Evolutionary conservation across 2,888 invertebrate genomes (phyloP), one percentile per base, ranked within the genome.

Genomic region (Mimas tiliae): DNA sequence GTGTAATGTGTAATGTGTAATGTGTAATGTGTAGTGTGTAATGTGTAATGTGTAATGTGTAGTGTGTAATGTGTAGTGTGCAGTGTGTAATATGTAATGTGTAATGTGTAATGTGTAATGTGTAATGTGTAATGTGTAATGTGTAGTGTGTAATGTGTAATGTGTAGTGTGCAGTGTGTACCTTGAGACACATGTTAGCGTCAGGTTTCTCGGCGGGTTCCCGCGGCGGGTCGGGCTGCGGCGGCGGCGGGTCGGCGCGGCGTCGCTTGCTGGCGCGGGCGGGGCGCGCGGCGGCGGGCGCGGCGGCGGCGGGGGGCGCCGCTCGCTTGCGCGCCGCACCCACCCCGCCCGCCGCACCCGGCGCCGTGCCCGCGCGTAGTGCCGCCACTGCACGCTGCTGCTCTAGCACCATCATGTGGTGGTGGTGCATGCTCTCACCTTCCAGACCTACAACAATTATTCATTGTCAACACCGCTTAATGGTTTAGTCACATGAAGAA

Each of bases 101-200:
- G n/a, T n/a, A n/a, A n/a, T n/a, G n/a, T n/a, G n/a, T n/a, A n/a
- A n/a, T n/a, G n/a, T n/a, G n/a, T n/a, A n/a, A n/a, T n/a, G n/a
- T n/a, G n/a, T n/a, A n/a, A n/a, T n/a, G n/a, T n/a, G n/a, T n/a
- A n/a, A n/a, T n/a, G n/a, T n/a, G n/a, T n/a, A n/a, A n/a, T n/a
- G n/a, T n/a, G n/a, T n/a, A n/a, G n/a, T n/a, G n/a, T n/a, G n/a
- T n/a, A n/a, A n/a, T n/a, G n/a, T n/a, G n/a, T n/a, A n/a, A n/a
- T n/a, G n/a, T n/a, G n/a, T n/a, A n/a, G n/a, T n/a, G n/a, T n/a
- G n/a, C n/a, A n/a, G n/a, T n/a, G n/a, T n/a, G 38, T 38, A 95
- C 95, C 91, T 97, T 97, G 47, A 97, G 94, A 79, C 97, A 97
- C 96, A 97, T 97, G 81, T 97, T 96, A 0, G 97, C 97, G 83